Evolutionary conservation across 2,113 vertebrate species (phyloP).

Genomic region (Talpa occidentalis): DNA sequence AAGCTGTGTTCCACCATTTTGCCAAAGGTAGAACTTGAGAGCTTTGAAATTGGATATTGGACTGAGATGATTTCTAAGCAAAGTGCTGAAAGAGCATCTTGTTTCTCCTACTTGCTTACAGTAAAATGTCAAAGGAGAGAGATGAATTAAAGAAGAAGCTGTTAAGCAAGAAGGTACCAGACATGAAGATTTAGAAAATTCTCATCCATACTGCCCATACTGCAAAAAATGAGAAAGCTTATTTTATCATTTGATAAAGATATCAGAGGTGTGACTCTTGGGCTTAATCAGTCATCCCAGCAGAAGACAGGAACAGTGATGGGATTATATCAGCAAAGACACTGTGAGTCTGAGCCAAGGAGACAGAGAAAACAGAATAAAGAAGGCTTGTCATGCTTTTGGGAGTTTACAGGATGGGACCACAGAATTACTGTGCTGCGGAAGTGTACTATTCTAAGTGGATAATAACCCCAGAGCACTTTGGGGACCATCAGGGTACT

Average conservation of each 20-base stretch:
- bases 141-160: slow-evolving; percentile 19
- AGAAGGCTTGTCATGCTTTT: not conserved
- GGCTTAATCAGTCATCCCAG: not conserved
- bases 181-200: not conserved
- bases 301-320: not conserved
- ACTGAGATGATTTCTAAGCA: slow-evolving; percentile 18
- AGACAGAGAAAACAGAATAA: not conserved
- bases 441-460: not conserved
- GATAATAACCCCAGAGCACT: not conserved
- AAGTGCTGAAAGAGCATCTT: not conserved
- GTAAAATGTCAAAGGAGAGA: slow-evolving; percentile 15
- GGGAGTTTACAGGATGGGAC: not conserved
- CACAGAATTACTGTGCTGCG: not conserved
- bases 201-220: not conserved
- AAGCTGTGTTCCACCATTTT: slow-evolving; percentile 9
- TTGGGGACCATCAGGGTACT: not conserved
- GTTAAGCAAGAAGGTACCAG: not conserved
- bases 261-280: not conserved
- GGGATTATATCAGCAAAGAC: not conserved
- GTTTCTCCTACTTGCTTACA: not conserved
- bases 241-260: not conserved
- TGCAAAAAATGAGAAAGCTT: not conserved
- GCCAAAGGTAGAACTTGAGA: not conserved
- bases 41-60: not conserved
- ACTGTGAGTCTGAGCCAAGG: not conserved